These are phyloP conservation scores for Ceratotherium simum DNA, from an alignment of 2,113 vertebrate genomes.

Conservation along the genomic window DNA sequence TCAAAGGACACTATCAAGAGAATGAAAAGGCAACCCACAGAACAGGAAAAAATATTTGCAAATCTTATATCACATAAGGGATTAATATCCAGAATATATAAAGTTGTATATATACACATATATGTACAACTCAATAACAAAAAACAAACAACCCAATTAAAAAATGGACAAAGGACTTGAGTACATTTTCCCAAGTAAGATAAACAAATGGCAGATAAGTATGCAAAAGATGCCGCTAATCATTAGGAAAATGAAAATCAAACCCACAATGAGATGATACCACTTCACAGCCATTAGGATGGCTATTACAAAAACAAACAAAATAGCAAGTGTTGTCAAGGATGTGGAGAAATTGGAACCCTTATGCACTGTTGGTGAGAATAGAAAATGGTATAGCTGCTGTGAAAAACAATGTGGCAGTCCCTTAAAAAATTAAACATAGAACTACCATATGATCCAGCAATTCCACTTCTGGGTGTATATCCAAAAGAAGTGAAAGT, in stretches of 20 bases:
- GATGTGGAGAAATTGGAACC: background rate
- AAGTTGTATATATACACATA: background rate
- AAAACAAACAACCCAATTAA: background rate
- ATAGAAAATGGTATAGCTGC: background rate
- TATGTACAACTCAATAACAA: background rate
- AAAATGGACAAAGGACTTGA: background rate
- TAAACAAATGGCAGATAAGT: background rate
- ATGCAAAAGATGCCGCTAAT: background rate
- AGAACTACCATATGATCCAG: no score
- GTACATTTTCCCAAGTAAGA: background rate
- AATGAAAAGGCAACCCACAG: background rate
- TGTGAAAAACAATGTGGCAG: no score
- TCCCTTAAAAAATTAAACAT: background rate
- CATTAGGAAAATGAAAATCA: background rate
- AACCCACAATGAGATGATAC: background rate
- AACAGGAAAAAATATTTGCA: background rate
- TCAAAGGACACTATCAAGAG: background rate
- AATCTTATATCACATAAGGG: background rate
- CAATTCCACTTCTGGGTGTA: background rate
- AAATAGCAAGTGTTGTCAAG: background rate
- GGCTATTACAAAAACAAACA: background rate
- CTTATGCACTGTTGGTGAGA: background rate
- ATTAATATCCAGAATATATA: background rate
- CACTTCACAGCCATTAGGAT: background rate
- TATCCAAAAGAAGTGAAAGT: background rate